Percentiles rank a stretch among this genome's conserved stretches.
Conservation (phyloP, 2,888 invertebrate species). For the Apamea anceps region DNA sequence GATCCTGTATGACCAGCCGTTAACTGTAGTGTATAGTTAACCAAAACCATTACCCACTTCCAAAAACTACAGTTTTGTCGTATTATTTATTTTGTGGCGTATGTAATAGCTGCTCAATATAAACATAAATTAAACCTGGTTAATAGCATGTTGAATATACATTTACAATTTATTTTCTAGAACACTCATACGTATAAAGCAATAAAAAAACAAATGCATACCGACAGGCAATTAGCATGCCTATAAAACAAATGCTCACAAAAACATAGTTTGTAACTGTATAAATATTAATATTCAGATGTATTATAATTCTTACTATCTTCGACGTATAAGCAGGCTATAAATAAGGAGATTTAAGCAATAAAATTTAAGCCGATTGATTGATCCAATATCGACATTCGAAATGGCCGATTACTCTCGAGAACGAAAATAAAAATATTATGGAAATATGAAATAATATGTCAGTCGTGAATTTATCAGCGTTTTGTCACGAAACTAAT, state of each 20-base stretch:
- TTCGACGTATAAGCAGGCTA: slow-evolving; percentile 45
- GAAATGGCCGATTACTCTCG: slow-evolving; percentile 52
- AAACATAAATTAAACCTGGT: too few relatives aligned
- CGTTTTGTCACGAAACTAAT: slow-evolving; percentile 45
- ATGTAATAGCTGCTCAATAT: not conserved
- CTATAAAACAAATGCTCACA: slow-evolving; percentile 31
- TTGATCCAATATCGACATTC: slow-evolving; percentile 51
- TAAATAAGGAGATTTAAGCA: slow-evolving; percentile 60
- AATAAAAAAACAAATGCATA: slow-evolving; percentile 20
- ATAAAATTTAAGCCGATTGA: slow-evolving; percentile 65
- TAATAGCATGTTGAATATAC: not conserved
- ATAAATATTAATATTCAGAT: slow-evolving; percentile 48
- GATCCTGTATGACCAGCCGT: not conserved
- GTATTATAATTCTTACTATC: slow-evolving; percentile 53
- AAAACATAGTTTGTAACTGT: slow-evolving; percentile 41
- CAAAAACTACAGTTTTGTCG: not conserved
- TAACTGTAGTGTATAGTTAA: not conserved
- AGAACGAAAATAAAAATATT: slow-evolving; percentile 54
- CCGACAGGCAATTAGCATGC: slow-evolving; percentile 39
- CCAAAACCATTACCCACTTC: not conserved
- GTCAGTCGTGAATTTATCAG: slow-evolving; percentile 44
- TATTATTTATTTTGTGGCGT: not conserved
- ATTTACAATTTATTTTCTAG: slow-evolving; percentile 8
- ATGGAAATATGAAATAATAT: slow-evolving; percentile 52
- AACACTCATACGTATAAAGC: not conserved